Evolutionary conservation across 2,888 invertebrate genomes (phyloP).

Genomic region (Nephrocerus scutellatus): DNA sequence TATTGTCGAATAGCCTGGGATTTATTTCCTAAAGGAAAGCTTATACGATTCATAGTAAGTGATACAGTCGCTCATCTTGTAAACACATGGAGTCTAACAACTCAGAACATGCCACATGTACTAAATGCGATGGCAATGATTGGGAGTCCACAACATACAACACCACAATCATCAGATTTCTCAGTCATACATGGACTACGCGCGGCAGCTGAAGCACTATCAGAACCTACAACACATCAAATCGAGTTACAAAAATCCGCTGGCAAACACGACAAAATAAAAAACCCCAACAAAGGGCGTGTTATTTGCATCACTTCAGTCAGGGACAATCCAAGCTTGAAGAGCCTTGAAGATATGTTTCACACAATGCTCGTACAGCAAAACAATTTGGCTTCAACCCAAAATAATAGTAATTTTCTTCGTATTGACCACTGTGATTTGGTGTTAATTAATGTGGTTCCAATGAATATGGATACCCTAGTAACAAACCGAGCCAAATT

Average conservation of each 20-base stretch:
- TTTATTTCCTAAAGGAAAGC: constrained; percentile 83
- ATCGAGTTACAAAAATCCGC: constrained; percentile 42
- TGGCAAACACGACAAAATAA: constrained; percentile 36
- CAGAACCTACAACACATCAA: constrained; percentile 74
- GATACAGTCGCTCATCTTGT: constrained; percentile 78
- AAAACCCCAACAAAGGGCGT: constrained; percentile 54
- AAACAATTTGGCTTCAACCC: constrained; percentile 61
- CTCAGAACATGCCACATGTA: constrained; percentile 83
- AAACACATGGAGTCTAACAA: constrained; percentile 74
- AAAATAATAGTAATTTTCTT: constrained; percentile 55
- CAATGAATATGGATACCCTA: constrained; percentile 69
- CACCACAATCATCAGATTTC: constrained; percentile 53
- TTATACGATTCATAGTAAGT: constrained; percentile 81
- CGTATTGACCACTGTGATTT: constrained; percentile 83
- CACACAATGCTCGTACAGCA: constrained; percentile 72
- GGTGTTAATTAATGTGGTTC: constrained; percentile 82
- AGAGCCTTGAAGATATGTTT: constrained; percentile 80
- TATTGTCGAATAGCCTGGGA: constrained; percentile 97
- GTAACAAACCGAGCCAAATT: constrained; percentile 65
- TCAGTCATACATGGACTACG: constrained; percentile 76
- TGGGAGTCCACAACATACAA: constrained; percentile 64
- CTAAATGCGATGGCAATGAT: constrained; percentile 76
- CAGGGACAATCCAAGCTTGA: constrained; percentile 78
- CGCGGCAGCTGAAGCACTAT: constrained; percentile 77
- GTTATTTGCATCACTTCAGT: constrained; percentile 88